These are phyloP conservation scores for Bedellia somnulentella DNA, from an alignment of 2,888 invertebrate species.

Conservation along the genomic window DNA sequence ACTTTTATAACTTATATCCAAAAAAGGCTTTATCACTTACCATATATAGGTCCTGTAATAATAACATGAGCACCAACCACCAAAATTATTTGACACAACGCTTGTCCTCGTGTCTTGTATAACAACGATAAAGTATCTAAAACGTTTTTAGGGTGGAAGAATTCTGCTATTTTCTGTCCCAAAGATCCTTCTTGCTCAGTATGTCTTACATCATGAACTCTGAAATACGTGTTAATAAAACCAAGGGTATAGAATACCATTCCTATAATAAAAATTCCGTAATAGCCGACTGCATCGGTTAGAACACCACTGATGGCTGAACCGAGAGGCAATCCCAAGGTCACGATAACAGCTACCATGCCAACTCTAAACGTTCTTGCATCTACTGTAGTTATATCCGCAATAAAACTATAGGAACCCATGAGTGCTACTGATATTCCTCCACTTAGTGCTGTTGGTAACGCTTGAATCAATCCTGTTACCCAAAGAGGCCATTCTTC, in stretches of 20 bases:
- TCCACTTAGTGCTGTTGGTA: constrained; percentile 61
- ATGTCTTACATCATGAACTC: constrained; percentile 32
- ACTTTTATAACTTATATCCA: no score
- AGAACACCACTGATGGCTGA: constrained; percentile 53
- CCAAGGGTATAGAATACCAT: constrained; percentile 28
- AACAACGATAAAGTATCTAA: constrained; percentile 42
- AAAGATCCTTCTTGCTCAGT: constrained; percentile 23
- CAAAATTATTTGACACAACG: constrained; percentile 26
- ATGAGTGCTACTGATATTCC: constrained; percentile 58
- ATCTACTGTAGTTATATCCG: constrained; percentile 60
- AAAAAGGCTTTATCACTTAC: no score
- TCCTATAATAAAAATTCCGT: constrained; percentile 38
- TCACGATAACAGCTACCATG: constrained; percentile 55
- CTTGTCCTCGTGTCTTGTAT: constrained; percentile 21
- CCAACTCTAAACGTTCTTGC: constrained; percentile 65
- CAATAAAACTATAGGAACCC: constrained; percentile 63
- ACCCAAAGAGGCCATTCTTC: constrained; percentile 57
- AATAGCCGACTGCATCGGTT: constrained; percentile 41
- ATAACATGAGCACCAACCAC: constrained; percentile 40
- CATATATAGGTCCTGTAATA: constrained; percentile 41
- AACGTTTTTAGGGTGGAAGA: constrained; percentile 35
- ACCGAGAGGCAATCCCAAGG: constrained; percentile 50
- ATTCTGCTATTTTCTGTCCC: constrained; percentile 20
- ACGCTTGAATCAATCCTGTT: constrained; percentile 53
- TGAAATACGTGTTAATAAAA: constrained; percentile 30